Base-by-base conservation (phyloP, 2,888 invertebrate genomes). In the Mimumesa dahlbomi region DNA sequence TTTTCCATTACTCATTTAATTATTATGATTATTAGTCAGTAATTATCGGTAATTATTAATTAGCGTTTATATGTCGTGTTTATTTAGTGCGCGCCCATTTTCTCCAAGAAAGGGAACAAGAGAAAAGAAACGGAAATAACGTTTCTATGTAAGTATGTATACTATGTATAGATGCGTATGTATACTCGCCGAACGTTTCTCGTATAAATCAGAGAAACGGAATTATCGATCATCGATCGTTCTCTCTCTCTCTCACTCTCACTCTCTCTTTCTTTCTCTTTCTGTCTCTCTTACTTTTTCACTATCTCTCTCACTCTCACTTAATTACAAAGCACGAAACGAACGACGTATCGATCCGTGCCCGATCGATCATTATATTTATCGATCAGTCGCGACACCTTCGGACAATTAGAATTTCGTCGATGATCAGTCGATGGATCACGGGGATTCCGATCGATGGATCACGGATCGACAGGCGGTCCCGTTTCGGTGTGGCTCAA, bases 261-360 rank as follows among this genome's bases (percentile, higher is more conserved):
- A n/a, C n/a, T 49, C 53, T 66, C 68, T n/a, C 7, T 21, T 14
- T 18, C 38, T 14, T 38, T 22, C 25, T 43, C 52, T 54, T 16
- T 62, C 46, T 29, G 16, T 36, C 50, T 38, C 18, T 25, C 13
- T 3, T 38, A 4, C 34, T 31, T 9, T 16, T 34, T 42, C 49
- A 31, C 31, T 14, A 38, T 25, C 62, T 36, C 13, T 16, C 49
- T 77, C 46, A 19, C 40, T 49, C 53, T 66, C 68, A 59, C 59
- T 74, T 77, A 77, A 77, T 77, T 77, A 79, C 73, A 75, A 79
- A 75, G 77, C 80, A 58, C 66, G 77, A 50, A 65, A 36, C 66
- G 57, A 14, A 43, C 46, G 49, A 36, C 64, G 22, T 62, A 53
- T 34, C 56, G 49, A 14, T 40, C n/a, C 62, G 38, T 53, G 42